These are phyloP conservation scores for Lepidurus couesii DNA, from an alignment of 1,140 invertebrate genomes.

Conservation along the genomic window DNA sequence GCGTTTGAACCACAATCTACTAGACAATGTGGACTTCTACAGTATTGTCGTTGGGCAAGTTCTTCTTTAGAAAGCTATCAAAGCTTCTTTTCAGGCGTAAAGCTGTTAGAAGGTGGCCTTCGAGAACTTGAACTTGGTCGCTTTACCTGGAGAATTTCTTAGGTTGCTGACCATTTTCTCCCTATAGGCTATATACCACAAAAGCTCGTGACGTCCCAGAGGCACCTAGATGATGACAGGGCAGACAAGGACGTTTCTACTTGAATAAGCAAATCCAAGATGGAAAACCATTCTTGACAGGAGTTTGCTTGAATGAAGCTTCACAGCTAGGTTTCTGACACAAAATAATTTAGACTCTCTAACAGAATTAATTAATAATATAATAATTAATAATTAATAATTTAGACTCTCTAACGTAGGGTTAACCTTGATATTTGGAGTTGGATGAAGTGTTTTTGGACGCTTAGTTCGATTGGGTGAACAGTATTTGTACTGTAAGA, in stretches of 20 bases:
- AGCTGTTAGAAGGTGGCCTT: neutral
- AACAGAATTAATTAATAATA: too few relatives aligned
- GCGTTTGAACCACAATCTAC: neutral
- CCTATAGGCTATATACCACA: neutral
- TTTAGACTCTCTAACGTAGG: too few relatives aligned
- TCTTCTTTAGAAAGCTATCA: neutral
- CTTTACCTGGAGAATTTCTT: neutral
- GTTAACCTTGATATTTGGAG: too few relatives aligned
- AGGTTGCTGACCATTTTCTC: neutral
- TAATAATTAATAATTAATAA: too few relatives aligned
- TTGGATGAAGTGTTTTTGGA: too few relatives aligned
- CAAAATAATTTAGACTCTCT: too few relatives aligned
- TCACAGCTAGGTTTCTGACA: too few relatives aligned
- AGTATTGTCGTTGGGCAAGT: neutral
- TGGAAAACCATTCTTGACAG: neutral
- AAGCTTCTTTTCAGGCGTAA: neutral
- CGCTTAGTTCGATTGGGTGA: too few relatives aligned
- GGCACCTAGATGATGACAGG: neutral
- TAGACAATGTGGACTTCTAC: neutral
- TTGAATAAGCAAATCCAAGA: neutral
- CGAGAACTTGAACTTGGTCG: neutral
- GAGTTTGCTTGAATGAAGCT: neutral
- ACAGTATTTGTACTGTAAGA: too few relatives aligned
- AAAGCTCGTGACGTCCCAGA: neutral
- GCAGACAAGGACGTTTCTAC: neutral